Percentiles rank a stretch among this genome's conserved stretches.
These are phyloP conservation scores for Heliconius charithonia DNA, from an alignment of 2,888 invertebrate species.

Conservation along the genomic window DNA sequence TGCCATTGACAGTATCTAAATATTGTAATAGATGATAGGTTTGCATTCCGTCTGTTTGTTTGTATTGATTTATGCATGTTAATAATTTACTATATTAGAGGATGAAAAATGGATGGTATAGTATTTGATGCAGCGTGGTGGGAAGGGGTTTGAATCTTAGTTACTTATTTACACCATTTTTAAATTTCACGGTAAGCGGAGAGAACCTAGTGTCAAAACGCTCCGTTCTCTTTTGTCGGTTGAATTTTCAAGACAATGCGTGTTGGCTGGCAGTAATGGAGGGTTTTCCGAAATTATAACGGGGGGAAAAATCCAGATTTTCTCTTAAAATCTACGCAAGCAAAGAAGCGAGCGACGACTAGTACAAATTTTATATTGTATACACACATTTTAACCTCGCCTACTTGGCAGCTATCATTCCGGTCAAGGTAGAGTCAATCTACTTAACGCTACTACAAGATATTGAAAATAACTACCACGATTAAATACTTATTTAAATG, in stretches of 20 bases:
- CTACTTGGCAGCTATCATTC: slow-evolving; percentile 38
- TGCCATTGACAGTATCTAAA: slow-evolving; percentile 41
- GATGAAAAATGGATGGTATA: not conserved
- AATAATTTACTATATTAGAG: not conserved
- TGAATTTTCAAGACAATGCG: no score
- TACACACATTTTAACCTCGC: slow-evolving; percentile 31
- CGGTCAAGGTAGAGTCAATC: slow-evolving; percentile 38
- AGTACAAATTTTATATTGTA: not conserved
- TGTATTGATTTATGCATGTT: slow-evolving; percentile 12
- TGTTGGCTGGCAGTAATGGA: not conserved
- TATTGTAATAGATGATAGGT: slow-evolving; percentile 20
- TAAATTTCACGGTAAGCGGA: no score
- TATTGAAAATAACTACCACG: not conserved
- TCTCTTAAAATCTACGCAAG: not conserved
- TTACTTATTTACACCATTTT: no score
- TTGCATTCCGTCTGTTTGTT: slow-evolving; percentile 22
- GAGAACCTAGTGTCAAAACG: no score
- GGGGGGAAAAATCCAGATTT: not conserved
- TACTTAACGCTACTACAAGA: slow-evolving; percentile 27
- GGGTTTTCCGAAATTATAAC: not conserved
- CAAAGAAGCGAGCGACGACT: not conserved
- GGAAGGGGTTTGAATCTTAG: no score
- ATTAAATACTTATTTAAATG: not conserved
- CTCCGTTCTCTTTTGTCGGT: no score
- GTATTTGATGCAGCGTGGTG: not conserved